Evolutionary conservation across 2,888 invertebrate species (phyloP).

Genomic region (Pachydiplax longipennis): DNA sequence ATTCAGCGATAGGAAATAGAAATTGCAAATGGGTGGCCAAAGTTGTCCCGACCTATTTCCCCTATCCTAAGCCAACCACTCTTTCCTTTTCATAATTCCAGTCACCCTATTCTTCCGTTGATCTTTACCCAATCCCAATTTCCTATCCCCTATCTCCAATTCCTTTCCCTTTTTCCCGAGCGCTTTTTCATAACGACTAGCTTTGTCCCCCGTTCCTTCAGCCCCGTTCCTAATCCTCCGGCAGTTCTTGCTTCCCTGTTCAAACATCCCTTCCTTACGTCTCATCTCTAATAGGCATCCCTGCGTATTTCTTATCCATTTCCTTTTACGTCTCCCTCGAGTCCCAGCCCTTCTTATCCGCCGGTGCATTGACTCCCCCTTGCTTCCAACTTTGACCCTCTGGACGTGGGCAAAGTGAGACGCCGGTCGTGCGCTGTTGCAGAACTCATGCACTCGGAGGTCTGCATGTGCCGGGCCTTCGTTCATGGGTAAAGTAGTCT

Average conservation of each 20-base stretch:
- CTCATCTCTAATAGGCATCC: neutral
- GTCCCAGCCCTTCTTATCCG: neutral
- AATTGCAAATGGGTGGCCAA: no score
- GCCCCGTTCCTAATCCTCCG: conserved; percentile 45
- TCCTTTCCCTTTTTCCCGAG: neutral
- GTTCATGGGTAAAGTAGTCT: no score
- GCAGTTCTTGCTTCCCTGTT: conserved; percentile 39
- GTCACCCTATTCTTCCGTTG: neutral
- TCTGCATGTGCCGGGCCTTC: no score
- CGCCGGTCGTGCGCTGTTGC: neutral
- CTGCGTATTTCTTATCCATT: neutral
- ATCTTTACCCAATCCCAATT: no score
- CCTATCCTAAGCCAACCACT: neutral
- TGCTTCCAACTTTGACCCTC: neutral
- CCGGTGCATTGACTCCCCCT: neutral
- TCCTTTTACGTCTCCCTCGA: neutral
- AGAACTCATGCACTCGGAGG: no score
- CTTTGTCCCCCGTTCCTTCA: neutral
- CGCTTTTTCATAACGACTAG: conserved; percentile 27
- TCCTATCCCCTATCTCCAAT: no score
- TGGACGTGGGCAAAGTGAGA: neutral
- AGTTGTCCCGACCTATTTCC: no score
- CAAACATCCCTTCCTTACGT: neutral
- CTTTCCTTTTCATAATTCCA: neutral
- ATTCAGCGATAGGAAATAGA: no score